phyloP scores from a whole-genome alignment of 2,888 invertebrate species.

The Drosophila demipolita region DNA sequence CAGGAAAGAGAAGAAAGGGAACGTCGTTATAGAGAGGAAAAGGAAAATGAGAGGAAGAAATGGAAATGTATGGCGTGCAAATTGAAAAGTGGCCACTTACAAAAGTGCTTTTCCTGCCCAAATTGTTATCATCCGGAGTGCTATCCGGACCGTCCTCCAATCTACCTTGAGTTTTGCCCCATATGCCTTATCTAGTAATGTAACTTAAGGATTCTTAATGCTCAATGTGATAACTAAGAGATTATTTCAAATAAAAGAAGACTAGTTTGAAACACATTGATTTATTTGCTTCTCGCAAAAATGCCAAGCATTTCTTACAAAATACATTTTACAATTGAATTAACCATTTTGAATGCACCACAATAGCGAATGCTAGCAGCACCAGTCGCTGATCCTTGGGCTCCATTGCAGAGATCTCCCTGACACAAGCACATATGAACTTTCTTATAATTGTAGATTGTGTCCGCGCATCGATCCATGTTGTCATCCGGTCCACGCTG shows the following conservation, averaged over 20 bases:
- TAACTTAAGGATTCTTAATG: background rate
- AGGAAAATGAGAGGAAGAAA: no score
- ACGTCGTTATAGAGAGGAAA: no score
- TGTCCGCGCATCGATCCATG: constrained; percentile 95
- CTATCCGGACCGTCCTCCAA: no score
- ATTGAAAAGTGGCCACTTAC: no score
- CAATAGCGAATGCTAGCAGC: background rate
- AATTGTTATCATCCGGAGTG: no score
- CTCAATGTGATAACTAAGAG: background rate
- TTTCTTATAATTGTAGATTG: constrained; percentile 92
- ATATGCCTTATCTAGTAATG: no score
- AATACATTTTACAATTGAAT: background rate
- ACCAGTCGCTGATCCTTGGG: background rate
- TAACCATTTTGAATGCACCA: background rate
- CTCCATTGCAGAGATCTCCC: constrained; percentile 93
- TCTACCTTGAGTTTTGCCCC: accelerated
- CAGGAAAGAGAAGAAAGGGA: no score
- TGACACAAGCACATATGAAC: constrained; percentile 96
- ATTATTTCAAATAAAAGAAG: background rate
- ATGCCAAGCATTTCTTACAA: constrained; percentile 3
- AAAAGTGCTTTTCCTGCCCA: no score
- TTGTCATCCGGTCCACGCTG: constrained; percentile 94
- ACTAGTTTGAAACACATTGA: background rate
- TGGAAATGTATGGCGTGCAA: no score
- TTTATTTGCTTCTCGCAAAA: constrained; percentile 1